Evolutionary conservation across 2,113 vertebrate species (phyloP).

Genomic region (Chaenogobius annularis): DNA sequence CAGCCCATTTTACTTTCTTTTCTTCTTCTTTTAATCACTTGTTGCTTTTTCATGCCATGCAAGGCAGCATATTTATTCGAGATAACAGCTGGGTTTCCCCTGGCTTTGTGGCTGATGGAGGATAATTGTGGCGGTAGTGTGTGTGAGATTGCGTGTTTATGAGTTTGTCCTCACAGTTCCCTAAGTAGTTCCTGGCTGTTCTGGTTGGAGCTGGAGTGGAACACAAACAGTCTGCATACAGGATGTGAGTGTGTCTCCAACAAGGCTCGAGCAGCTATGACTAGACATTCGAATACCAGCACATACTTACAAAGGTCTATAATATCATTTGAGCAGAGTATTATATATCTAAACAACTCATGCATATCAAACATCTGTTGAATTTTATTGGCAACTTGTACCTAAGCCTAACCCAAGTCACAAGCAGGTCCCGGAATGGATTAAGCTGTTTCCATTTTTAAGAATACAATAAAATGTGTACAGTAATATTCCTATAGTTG

Average conservation of each 20-base stretch:
- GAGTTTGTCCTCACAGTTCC: slow-evolving; percentile 21
- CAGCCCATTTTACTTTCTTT: slow-evolving; percentile 34
- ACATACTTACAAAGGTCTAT: background rate
- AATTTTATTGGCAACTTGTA: background rate
- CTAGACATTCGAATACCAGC: background rate
- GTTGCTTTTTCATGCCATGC: slow-evolving; percentile 72
- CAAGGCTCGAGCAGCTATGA: slow-evolving; percentile 2
- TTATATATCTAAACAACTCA: too few relatives aligned
- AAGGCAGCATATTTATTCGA: slow-evolving; percentile 71
- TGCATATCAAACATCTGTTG: background rate
- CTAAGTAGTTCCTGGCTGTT: slow-evolving; percentile 48
- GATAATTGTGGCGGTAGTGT: slow-evolving; percentile 66
- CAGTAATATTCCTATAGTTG: background rate
- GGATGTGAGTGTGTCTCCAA: background rate
- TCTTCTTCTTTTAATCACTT: slow-evolving; percentile 52
- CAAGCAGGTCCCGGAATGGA: too few relatives aligned
- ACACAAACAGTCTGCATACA: slow-evolving; percentile 16
- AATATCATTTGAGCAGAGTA: background rate
- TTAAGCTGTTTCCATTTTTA: too few relatives aligned
- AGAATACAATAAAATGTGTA: background rate
- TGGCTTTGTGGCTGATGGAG: slow-evolving; percentile 65
- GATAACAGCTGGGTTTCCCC: slow-evolving; percentile 73
- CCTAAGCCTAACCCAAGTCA: too few relatives aligned
- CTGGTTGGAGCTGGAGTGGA: slow-evolving; percentile 18
- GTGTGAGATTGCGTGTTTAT: slow-evolving; percentile 7